Evolutionary conservation across 2,888 invertebrate species (phyloP), one percentile per base, ranked within the genome.

Genomic region (Fragum fragum): DNA sequence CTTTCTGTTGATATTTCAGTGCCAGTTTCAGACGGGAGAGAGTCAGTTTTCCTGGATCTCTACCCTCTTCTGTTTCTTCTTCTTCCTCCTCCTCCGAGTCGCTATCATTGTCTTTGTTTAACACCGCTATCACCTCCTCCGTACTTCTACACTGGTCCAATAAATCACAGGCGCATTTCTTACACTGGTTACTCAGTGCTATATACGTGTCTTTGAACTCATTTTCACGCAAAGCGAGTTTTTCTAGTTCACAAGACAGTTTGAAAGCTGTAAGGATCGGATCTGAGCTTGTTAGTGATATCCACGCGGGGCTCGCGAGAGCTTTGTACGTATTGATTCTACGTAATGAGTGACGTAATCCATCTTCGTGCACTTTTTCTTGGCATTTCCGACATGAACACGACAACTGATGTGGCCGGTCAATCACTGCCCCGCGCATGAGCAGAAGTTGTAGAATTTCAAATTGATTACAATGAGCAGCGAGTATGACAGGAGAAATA

Each of bases 1-100:
- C 95, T 91, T 96, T 95, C 90, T 95, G 95, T 88, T 95, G 95
- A 88, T 95, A 96, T 88, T 95, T 95, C 71, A 95, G 94, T n/a
- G 95, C 95, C 82, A 95, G 90, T 90, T 95, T 95, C 39, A 95
- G 92, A 71, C 95, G 90, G 21, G 95, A 93, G 69, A 95, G 90
- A 0, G 94, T 94, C 32, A 94, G 84, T 90, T 36, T 90, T 85
- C 21, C 59, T 23, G 73, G 71, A 55, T 71, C 71, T 21, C 57
- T 28, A 11, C 55, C 32, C 18, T 26, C 21, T 11, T 55, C 32
- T 21, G 53, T 55, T 26, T 57, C 75, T 21, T 53, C 73, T 21
- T 47, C 73, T 42, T 57, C 77, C 86, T 87, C 87, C 0, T 76
- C 63, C 26, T 86, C 74, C 26, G 93, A 93, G 7, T 90, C 90